A percentile compares a stretch with the other conserved stretches of the same genome.
Evolutionary conservation across 2,888 invertebrate species (phyloP).

Genomic region (Halictus ligatus): DNA sequence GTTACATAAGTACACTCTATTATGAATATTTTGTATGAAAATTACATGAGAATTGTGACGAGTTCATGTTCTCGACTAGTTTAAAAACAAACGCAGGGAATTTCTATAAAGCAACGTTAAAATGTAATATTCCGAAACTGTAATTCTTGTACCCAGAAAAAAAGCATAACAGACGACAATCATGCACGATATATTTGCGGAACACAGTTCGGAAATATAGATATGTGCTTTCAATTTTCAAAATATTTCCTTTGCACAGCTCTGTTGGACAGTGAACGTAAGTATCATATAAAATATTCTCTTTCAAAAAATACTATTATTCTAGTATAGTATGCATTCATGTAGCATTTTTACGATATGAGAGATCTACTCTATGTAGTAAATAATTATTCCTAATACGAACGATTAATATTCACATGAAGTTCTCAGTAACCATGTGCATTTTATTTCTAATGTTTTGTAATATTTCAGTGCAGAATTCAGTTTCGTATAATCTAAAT

Average conservation of each 20-base stretch:
- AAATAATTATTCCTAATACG: conserved; percentile 37
- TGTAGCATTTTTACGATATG: conserved; percentile 48
- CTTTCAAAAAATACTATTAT: background rate
- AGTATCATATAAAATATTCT: conserved; percentile 48
- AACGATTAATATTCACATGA: conserved; percentile 1
- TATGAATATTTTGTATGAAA: conserved; percentile 60
- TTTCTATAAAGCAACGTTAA: conserved; percentile 44
- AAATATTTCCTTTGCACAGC: conserved; percentile 39
- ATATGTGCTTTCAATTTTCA: conserved; percentile 29
- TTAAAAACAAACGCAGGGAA: conserved; percentile 44
- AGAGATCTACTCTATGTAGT: conserved; percentile 33
- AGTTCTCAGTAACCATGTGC: conserved; percentile 26
- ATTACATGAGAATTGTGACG: conserved; percentile 36
- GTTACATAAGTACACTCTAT: conserved; percentile 46
- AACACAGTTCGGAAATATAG: conserved; percentile 21
- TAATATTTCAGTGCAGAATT: conserved; percentile 40
- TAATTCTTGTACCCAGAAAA: conserved; percentile 26
- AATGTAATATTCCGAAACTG: conserved; percentile 30
- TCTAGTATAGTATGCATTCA: background rate
- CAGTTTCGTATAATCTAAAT: conserved; percentile 18
- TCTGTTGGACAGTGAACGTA: conserved; percentile 43
- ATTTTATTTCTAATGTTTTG: conserved; percentile 52
- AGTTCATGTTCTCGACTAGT: conserved; percentile 35
- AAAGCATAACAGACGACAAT: conserved; percentile 46
- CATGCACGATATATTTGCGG: conserved; percentile 35